Evolutionary conservation across 1,140 invertebrate species (phyloP).

Genomic region (Panagrolaimus sp.): DNA sequence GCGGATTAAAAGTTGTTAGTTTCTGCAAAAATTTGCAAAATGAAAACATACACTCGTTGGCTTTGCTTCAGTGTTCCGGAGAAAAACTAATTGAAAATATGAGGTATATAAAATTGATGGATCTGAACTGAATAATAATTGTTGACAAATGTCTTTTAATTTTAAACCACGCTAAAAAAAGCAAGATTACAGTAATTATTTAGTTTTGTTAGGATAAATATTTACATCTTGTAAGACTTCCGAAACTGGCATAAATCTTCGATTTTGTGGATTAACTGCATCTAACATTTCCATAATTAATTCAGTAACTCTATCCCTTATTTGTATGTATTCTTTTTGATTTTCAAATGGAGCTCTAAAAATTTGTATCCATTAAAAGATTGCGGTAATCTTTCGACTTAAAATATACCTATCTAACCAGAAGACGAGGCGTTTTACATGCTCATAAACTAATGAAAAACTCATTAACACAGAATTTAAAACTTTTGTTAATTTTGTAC

Average conservation of each 20-base stretch:
- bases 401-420: conserved; percentile 41
- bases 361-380: not conserved
- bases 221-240: not conserved
- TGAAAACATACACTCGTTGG: conserved; percentile 21
- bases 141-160: conserved; percentile 29
- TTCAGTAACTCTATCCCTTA: conserved; percentile 6
- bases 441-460: conserved; percentile 33
- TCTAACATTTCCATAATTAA: conserved; percentile 13
- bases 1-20: conserved; percentile 24
- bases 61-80: conserved; percentile 25
- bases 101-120: conserved; percentile 38
- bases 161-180: conserved; percentile 33
- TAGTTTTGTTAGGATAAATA: not conserved
- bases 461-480: conserved; percentile 38
- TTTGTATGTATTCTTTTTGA: conserved; percentile 15
- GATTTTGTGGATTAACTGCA: conserved; percentile 3
- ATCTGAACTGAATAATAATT: conserved; percentile 30
- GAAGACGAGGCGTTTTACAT: conserved; percentile 38
- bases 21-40: conserved; percentile 16
- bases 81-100: conserved; percentile 36
- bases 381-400: not conserved
- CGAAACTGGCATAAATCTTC: not conserved
- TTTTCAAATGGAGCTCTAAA: conserved; percentile 15
- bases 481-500: conserved; percentile 29
- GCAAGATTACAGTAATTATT: conserved; percentile 18